Percentiles rank a stretch among this genome's conserved stretches.
Conservation (phyloP, 2,113 vertebrate genomes). For the Trichechus manatus region DNA sequence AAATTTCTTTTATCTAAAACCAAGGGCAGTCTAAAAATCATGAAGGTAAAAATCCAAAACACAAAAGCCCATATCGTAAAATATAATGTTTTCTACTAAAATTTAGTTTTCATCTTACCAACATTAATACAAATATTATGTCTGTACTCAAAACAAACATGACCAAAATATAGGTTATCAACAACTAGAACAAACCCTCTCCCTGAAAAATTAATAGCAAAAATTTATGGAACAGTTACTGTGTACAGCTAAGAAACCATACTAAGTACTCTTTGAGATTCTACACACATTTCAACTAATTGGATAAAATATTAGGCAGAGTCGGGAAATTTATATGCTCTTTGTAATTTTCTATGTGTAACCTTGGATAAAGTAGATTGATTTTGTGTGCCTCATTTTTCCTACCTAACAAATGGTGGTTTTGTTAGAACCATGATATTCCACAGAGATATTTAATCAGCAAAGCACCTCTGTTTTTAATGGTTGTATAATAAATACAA, state of each 20-base stretch:
- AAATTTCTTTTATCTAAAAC: conserved; percentile 48
- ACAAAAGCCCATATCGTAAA: conserved; percentile 43
- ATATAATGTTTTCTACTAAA: conserved; percentile 55
- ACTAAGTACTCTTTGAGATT: not conserved
- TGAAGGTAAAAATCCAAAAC: conserved; percentile 46
- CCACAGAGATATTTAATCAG: not conserved
- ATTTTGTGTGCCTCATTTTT: conserved; percentile 20
- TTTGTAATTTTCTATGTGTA: not conserved
- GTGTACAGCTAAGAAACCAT: not conserved
- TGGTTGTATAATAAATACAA: conserved; percentile 25
- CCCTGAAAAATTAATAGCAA: not conserved
- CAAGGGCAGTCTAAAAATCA: conserved; percentile 7
- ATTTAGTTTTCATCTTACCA: conserved; percentile 47
- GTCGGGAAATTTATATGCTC: not conserved
- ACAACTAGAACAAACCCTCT: conserved; percentile 14
- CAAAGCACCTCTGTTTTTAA: conserved; percentile 1
- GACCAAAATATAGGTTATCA: not conserved
- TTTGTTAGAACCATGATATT: conserved; percentile 18
- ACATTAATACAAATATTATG: conserved; percentile 40
- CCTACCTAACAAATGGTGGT: conserved; percentile 38
- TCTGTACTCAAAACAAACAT: not conserved
- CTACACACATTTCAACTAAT: not conserved
- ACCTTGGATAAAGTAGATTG: not conserved
- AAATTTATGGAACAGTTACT: conserved; percentile 33
- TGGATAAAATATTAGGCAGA: not conserved